phyloP scores from a whole-genome alignment of 2,797 vertebrate species.

The Florisuga fusca region DNA sequence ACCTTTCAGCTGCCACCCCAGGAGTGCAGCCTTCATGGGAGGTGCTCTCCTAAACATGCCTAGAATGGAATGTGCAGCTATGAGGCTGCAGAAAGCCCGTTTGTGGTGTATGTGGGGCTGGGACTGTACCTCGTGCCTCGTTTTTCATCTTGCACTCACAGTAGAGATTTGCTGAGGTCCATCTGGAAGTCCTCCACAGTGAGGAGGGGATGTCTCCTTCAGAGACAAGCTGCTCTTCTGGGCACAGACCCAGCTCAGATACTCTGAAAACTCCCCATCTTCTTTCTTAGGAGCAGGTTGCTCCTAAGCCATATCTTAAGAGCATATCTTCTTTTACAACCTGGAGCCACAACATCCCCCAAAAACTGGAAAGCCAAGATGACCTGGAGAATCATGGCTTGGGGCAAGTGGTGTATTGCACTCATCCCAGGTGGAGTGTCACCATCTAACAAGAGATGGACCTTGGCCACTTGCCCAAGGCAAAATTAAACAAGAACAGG shows the following conservation, averaged over 20 bases:
- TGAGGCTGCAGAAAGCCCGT: not conserved
- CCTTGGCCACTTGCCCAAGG: not conserved
- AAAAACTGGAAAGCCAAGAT: not conserved
- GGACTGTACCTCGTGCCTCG: not conserved
- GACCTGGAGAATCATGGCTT: not conserved
- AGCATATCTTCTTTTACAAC: not conserved
- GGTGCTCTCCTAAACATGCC: not conserved
- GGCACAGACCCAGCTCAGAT: not conserved
- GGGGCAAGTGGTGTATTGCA: not conserved
- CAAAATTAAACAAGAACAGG: not conserved
- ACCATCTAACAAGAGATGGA: not conserved
- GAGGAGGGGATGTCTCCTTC: not conserved
- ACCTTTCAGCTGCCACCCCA: not conserved
- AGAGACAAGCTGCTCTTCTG: not conserved
- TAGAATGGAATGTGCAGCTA: not conserved
- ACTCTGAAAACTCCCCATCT: not conserved
- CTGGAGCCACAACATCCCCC: not conserved
- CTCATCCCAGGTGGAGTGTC: not conserved
- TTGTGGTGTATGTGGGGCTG: rapidly evolving
- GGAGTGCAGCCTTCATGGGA: not conserved
- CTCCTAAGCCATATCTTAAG: no score
- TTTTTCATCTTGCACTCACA: not conserved
- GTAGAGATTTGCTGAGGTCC: not conserved
- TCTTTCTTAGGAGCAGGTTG: not conserved
- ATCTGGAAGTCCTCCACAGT: no score